Base-by-base conservation (phyloP, 2,888 invertebrate species). In the Pollenia angustigena region DNA sequence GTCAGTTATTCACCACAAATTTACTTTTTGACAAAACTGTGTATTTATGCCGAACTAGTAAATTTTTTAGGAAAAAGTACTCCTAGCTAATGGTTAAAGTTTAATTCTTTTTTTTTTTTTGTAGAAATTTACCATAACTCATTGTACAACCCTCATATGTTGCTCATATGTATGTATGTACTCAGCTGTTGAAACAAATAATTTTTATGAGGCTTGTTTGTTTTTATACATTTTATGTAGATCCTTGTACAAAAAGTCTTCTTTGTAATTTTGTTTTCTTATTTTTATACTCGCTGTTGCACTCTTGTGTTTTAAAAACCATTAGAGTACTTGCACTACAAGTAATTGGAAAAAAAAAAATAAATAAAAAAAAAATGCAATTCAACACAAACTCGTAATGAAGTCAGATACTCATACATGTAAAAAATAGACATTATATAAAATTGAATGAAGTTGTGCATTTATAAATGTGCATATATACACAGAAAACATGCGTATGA, bases 201-300 rank as follows among this genome's bases (percentile, higher is more conserved):
- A 80, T 86, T 82, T 80, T 75, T 80, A 82, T 85, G 72, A 81
- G 66, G 46, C 72, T 81, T 68, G 44, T 50, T 32, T 71, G 48
- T 69, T 69, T 56, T 69, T 23, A 12, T 54, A 16, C 16, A 54
- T 14, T 32, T 18, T 42, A 32, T 62, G 4, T 14, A n/a, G 14
- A 2, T 78, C 23, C 10, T 60, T 60, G 10, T 52, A 11, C 54
- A 16, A 44, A 46, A 46, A 32, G 48, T 68, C 42, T 76, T 46
- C 18, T 2, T 56, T 52, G 2, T 62, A 62, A 23, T 32, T 16
- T 16, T 23, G 18, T 76, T 48, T 72, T 60, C 44, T 54, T 74
- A 11, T 72, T 66, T 50, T 9, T 23, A 46, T 46, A 4, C 32
- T 60, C 56, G 16, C 42, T 64, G 81, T 79, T 81, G 72, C 68